Evolutionary conservation across 2,888 invertebrate genomes (phyloP).

Genomic region (Drosophila formosana): DNA sequence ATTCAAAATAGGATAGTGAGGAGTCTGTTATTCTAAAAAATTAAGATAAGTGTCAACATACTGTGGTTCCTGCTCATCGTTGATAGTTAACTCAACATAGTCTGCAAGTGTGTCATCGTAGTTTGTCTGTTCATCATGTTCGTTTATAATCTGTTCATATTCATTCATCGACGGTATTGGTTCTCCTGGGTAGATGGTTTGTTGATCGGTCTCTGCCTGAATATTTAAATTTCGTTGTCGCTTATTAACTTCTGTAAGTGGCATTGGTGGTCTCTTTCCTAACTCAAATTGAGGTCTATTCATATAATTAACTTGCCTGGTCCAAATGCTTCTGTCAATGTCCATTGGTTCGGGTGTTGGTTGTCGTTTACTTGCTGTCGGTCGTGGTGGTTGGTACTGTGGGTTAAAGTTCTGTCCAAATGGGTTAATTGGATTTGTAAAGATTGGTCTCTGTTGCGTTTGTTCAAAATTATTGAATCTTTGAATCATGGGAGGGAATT

Average conservation of each 20-base stretch:
- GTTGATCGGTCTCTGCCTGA: not conserved
- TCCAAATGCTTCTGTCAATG: not conserved
- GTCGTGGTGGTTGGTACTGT: not conserved
- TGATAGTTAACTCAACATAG: not conserved
- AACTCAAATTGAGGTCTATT: not conserved
- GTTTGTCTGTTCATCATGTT: not conserved
- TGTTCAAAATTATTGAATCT: no score
- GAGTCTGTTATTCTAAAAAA: not conserved
- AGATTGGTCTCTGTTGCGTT: not conserved
- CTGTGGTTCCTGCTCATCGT: not conserved
- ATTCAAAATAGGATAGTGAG: not conserved
- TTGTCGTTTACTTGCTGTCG: not conserved
- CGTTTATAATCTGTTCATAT: not conserved
- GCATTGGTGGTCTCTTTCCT: not conserved
- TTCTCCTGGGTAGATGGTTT: not conserved
- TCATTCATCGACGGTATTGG: not conserved
- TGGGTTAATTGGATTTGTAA: not conserved
- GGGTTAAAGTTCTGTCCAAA: not conserved
- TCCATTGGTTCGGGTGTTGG: slow-evolving; percentile 6
- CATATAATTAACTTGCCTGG: slow-evolving; percentile 1
- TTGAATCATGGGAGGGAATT: no score
- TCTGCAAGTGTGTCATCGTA: not conserved
- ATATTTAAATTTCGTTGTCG: slow-evolving; percentile 1
- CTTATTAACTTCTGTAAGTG: not conserved
- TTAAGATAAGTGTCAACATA: not conserved